Evolutionary conservation across 2,888 invertebrate genomes (phyloP), one percentile per base, ranked within the genome.

Genomic region (Tetranychus truncatus): DNA sequence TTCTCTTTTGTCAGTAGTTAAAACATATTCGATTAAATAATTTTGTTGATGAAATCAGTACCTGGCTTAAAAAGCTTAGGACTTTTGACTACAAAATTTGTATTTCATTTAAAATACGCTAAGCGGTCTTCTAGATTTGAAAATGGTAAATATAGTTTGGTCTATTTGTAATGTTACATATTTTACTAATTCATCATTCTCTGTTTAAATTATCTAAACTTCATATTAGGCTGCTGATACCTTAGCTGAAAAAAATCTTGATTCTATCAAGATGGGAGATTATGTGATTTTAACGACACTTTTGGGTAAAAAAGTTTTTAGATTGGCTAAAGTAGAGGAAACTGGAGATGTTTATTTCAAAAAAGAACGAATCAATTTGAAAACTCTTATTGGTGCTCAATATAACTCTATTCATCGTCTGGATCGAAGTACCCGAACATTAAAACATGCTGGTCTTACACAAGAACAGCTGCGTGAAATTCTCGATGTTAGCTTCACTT

Each of bases 81-180:
- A 72, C 85, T 94, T 79, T 85, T 95, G 78, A 95, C 95, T 21
- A 91, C 92, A 45, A 89, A 90, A 81, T 95, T 95, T 85, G 93
- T 95, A 44, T 87, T 88, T 75, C 85, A 95, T 77, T 84, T 95
- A 75, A 92, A 94, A 85, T 90, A 91, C 84, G 91, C 94, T 6
- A 89, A 90, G 81, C 83, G 95, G 95, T 77, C 89, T 94, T 77
- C 86, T 95, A 80, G 95, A 95, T 87, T 87, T 95, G 80, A 95
- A 95, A 89, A 86, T 89, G 81, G 95, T 93, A 85, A 34, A 5
- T 34, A 34, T 34, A 21, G 45, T n/a, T 55, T 45, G 34, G 5
- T 34, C 34, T 5, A 5, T 21, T 72, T 66, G 15, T 4, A 4
- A 0, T 34, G 34, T 34, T 34, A 34, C 3, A 34, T 5, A 34